Percentiles rank a stretch among this genome's conserved stretches.
These are phyloP conservation scores for Danio aesculapii DNA, from an alignment of 2,797 vertebrate species.

Conservation along the genomic window DNA sequence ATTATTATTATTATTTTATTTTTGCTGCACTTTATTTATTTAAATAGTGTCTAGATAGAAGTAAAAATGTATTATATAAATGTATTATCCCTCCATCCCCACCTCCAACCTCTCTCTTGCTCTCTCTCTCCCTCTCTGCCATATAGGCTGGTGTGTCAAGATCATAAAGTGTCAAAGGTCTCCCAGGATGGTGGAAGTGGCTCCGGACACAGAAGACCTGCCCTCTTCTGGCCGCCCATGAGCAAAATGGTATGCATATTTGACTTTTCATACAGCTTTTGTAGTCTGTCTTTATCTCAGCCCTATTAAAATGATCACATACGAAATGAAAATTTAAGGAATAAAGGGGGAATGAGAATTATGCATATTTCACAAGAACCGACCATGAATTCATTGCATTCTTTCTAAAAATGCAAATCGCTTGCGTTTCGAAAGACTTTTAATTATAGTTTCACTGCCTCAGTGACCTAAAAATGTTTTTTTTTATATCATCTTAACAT, in stretches of 20 bases:
- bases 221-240: neutral
- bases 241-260: constrained; percentile 7
- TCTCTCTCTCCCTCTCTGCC: too few relatives aligned
- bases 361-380: constrained; percentile 36
- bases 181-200: constrained; percentile 1
- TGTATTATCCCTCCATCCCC: too few relatives aligned
- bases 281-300: constrained; percentile 7
- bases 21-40: too few relatives aligned
- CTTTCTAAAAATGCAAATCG: constrained; percentile 12
- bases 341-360: constrained; percentile 8
- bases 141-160: constrained; percentile 3
- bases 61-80: too few relatives aligned
- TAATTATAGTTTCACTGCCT: neutral
- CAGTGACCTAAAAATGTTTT: neutral
- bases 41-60: too few relatives aligned
- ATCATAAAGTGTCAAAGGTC: constrained; percentile 17
- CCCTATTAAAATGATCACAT: constrained; percentile 18
- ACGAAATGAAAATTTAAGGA: constrained; percentile 17
- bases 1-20: too few relatives aligned
- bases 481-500: neutral
- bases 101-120: too few relatives aligned
- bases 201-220: constrained; percentile 6
- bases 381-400: constrained; percentile 19
- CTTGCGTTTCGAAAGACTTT: neutral
- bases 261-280: constrained; percentile 5